These are phyloP conservation scores for Drosophila differens DNA, from an alignment of 2,888 invertebrate genomes.

Conservation along the genomic window DNA sequence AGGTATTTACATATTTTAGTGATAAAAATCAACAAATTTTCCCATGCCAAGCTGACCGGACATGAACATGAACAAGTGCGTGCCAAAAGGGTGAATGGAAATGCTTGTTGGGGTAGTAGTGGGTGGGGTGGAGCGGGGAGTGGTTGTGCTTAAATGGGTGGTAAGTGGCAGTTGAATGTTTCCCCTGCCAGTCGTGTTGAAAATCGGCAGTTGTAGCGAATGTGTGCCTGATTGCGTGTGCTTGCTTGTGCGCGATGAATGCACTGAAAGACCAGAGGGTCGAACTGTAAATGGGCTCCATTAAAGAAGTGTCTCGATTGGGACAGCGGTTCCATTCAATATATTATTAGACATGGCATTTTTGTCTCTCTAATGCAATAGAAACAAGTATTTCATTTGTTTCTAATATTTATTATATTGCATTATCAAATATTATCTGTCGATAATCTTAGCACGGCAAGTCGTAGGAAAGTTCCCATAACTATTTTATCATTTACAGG, in stretches of 20 bases:
- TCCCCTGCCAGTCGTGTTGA: conserved; percentile 10
- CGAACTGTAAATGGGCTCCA: neutral
- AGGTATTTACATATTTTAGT: conserved; percentile 80
- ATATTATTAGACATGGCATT: neutral
- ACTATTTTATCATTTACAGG: neutral
- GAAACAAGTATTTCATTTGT: neutral
- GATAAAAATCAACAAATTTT: conserved; percentile 77
- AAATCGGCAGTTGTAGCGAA: conserved; percentile 8
- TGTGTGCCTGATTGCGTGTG: neutral
- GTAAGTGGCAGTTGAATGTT: conserved; percentile 16
- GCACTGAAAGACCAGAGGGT: conserved; percentile 4
- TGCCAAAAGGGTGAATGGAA: conserved; percentile 36
- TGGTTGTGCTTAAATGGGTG: conserved; percentile 17
- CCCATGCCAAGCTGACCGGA: conserved; percentile 42
- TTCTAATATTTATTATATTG: neutral
- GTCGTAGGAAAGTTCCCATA: neutral
- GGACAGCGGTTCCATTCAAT: neutral
- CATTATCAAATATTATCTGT: neutral
- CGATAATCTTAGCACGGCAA: neutral
- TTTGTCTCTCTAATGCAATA: neutral
- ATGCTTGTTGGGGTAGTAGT: neutral
- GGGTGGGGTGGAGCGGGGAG: neutral
- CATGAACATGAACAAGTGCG: conserved; percentile 55
- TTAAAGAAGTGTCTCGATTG: conserved; percentile 6
- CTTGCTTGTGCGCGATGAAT: neutral